These are phyloP conservation scores for Drosophila bocki DNA, from an alignment of 1,140 invertebrate species.

Conservation along the genomic window DNA sequence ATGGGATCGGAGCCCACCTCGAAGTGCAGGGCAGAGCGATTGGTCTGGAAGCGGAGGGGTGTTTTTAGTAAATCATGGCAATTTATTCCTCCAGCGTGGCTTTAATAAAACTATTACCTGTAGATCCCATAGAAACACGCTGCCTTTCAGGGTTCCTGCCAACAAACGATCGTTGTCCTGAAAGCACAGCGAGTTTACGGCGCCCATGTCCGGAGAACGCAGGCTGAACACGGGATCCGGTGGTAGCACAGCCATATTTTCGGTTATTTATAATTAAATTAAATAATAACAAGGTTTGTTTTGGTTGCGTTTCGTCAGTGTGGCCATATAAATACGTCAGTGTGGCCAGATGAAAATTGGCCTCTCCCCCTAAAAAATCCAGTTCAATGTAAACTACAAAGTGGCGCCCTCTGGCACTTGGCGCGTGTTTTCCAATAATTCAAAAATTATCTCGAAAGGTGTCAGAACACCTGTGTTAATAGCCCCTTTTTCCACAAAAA, in stretches of 20 bases:
- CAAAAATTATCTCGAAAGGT: background rate
- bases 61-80: too few species aligned
- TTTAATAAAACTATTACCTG: constrained; percentile 85
- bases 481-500: constrained; percentile 16
- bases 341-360: too few species aligned
- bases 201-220: constrained; percentile 88
- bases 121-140: constrained; percentile 90
- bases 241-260: constrained; percentile 86
- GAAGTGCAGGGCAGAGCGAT: constrained; percentile 74
- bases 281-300: constrained; percentile 24
- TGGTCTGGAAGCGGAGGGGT: constrained; percentile 54
- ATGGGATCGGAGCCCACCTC: constrained; percentile 76
- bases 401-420: too few species aligned
- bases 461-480: background rate
- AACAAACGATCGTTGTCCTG: constrained; percentile 88
- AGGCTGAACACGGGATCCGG: constrained; percentile 89
- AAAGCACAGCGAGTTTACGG: constrained; percentile 89
- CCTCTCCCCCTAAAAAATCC: too few species aligned
- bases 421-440: background rate
- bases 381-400: too few species aligned
- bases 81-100: background rate
- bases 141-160: constrained; percentile 89
- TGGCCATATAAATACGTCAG: too few species aligned
- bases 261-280: constrained; percentile 22
- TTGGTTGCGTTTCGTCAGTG: constrained; percentile 11